These are phyloP conservation scores for Silurus glanis DNA, from an alignment of 2,113 vertebrate genomes.

Conservation along the genomic window DNA sequence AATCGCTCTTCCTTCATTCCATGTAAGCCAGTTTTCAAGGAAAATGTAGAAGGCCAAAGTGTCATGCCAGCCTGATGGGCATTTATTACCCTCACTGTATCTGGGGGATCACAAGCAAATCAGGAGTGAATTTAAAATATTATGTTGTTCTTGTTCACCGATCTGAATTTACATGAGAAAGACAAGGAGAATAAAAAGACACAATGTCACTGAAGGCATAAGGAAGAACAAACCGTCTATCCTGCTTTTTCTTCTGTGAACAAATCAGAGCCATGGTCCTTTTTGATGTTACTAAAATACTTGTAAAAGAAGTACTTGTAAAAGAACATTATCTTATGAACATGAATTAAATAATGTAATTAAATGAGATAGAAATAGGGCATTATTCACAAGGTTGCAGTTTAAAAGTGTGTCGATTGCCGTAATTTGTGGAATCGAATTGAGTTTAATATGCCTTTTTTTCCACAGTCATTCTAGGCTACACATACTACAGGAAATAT, in stretches of 20 bases:
- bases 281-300: conserved; percentile 57
- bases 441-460: neutral
- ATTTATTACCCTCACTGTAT: conserved; percentile 46
- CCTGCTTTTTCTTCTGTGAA: conserved; percentile 45
- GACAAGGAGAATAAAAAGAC: conserved; percentile 27
- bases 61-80: conserved; percentile 57
- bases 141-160: conserved; percentile 57
- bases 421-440: conserved; percentile 43
- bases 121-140: conserved; percentile 50
- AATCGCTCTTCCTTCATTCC: conserved; percentile 65
- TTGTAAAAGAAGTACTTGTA: conserved; percentile 48
- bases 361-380: conserved; percentile 58
- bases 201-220: conserved; percentile 52
- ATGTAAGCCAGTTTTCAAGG: conserved; percentile 62
- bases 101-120: conserved; percentile 49
- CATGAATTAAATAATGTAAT: conserved; percentile 58
- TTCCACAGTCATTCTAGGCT: neutral
- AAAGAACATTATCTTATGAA: conserved; percentile 59
- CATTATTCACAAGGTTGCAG: conserved; percentile 38
- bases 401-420: conserved; percentile 35
- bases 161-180: conserved; percentile 49
- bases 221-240: conserved; percentile 51
- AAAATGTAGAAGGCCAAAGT: conserved; percentile 53
- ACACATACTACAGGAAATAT: neutral
- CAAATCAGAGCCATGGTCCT: conserved; percentile 57